Conservation (phyloP, 2,888 invertebrate species). For the Danaus chrysippus region DNA sequence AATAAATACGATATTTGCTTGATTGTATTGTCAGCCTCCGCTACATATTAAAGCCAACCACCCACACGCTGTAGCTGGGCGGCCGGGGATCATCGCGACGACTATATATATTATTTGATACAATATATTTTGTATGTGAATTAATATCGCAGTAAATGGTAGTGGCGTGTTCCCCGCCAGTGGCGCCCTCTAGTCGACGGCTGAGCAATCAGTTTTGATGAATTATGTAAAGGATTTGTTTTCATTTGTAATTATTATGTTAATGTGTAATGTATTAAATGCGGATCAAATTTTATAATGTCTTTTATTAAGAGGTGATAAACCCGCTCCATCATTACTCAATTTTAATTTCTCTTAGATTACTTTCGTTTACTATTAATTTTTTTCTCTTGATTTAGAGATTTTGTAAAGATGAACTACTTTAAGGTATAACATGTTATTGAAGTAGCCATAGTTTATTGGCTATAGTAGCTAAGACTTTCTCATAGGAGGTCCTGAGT, state of each 20-base stretch:
- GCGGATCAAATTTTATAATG: conserved; percentile 59
- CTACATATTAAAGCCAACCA: conserved; percentile 7
- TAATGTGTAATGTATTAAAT: conserved; percentile 68
- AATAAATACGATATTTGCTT: no score
- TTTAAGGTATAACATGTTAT: no score
- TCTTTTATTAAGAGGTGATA: conserved; percentile 40
- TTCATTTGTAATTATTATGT: conserved; percentile 63
- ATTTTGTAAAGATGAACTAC: no score
- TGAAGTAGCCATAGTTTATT: no score
- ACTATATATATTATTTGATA: no score
- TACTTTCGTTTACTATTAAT: neutral
- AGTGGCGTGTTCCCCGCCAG: neutral
- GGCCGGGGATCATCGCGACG: neutral
- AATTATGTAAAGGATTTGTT: conserved; percentile 53
- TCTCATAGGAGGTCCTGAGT: no score
- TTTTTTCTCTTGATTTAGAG: no score
- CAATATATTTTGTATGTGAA: no score
- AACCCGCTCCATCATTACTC: neutral
- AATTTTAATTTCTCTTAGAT: neutral
- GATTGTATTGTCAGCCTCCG: no score
- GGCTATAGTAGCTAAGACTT: no score
- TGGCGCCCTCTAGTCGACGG: conserved; percentile 61
- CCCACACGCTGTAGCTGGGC: conserved; percentile 7
- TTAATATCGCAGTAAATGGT: neutral
- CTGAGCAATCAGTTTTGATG: conserved; percentile 47